phyloP scores from a whole-genome alignment of 2,888 invertebrate genomes.

The Lapara coniferarum region DNA sequence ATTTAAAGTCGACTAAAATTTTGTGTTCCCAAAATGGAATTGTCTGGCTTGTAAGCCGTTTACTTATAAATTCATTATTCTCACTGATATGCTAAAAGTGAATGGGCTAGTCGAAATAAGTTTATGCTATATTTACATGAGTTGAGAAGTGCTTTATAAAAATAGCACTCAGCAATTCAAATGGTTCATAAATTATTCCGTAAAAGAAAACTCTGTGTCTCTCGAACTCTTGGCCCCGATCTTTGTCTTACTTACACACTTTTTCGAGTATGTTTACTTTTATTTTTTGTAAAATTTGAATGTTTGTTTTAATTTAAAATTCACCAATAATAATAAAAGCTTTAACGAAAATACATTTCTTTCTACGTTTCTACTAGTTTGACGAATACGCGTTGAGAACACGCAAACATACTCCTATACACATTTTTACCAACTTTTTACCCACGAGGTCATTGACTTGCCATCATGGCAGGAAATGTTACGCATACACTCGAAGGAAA shows the following conservation, averaged over 20 bases:
- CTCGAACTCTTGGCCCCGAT: slow-evolving; percentile 6
- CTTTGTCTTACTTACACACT: slow-evolving; percentile 12
- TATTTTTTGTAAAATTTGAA: background rate
- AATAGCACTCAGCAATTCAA: slow-evolving; percentile 15
- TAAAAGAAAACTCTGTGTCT: background rate
- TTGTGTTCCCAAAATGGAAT: background rate
- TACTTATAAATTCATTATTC: background rate
- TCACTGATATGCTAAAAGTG: slow-evolving; percentile 15
- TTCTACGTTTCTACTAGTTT: background rate
- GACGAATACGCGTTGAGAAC: background rate
- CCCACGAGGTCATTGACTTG: slow-evolving; percentile 22
- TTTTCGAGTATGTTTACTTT: background rate
- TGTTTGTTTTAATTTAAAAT: background rate
- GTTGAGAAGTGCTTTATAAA: slow-evolving; percentile 15
- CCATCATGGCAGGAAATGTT: slow-evolving; percentile 9
- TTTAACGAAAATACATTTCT: background rate
- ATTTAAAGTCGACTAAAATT: too few species aligned
- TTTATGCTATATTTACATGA: background rate
- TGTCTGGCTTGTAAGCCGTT: background rate
- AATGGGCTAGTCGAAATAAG: slow-evolving; percentile 10
- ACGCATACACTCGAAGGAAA: background rate
- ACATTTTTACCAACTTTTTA: slow-evolving; percentile 7
- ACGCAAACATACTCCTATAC: background rate
- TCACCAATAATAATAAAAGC: background rate
- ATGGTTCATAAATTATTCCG: slow-evolving; percentile 16